Percentiles rank a stretch among this genome's conserved stretches.
Conservation (phyloP, 2,113 vertebrate genomes). For the Apteryx mantelli region DNA sequence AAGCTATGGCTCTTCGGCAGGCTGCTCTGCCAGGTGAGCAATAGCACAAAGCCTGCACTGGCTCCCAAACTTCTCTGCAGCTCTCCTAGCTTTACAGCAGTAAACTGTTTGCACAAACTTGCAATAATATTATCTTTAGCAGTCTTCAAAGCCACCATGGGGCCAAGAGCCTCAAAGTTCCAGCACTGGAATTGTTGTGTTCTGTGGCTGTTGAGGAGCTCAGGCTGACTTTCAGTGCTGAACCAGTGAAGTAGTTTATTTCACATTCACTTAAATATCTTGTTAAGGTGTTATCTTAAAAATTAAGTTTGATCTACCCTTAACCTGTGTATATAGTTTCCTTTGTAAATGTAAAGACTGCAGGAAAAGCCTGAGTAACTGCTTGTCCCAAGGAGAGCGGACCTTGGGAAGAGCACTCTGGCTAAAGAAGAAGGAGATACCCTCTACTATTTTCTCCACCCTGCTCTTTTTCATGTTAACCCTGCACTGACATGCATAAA, state of each 20-base stretch:
- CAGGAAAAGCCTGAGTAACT: not conserved
- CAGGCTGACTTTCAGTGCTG: not conserved
- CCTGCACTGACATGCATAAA: not conserved
- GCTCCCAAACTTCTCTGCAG: not conserved
- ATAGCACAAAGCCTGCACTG: not conserved
- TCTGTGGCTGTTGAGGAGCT: not conserved
- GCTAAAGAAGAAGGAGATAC: not conserved
- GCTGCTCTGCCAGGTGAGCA: constrained; percentile 40
- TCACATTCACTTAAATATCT: constrained; percentile 18
- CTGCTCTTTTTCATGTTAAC: not conserved
- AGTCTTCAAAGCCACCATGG: not conserved
- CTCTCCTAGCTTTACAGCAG: not conserved
- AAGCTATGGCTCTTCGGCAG: not conserved
- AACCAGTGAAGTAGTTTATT: not conserved
- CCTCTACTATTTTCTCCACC: not conserved
- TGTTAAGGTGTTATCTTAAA: constrained; percentile 18
- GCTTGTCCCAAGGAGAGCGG: not conserved
- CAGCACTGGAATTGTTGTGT: not conserved
- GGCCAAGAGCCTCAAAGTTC: not conserved
- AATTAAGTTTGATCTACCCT: not conserved
- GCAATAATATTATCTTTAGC: constrained; percentile 62
- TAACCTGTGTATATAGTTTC: not conserved
- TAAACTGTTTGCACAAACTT: constrained; percentile 33
- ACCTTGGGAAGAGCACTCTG: not conserved
- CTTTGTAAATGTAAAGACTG: not conserved